Percentiles rank a stretch among this genome's conserved stretches.
These are phyloP conservation scores for Pollenia griseotomentosa DNA, from an alignment of 2,888 invertebrate genomes.

Conservation along the genomic window DNA sequence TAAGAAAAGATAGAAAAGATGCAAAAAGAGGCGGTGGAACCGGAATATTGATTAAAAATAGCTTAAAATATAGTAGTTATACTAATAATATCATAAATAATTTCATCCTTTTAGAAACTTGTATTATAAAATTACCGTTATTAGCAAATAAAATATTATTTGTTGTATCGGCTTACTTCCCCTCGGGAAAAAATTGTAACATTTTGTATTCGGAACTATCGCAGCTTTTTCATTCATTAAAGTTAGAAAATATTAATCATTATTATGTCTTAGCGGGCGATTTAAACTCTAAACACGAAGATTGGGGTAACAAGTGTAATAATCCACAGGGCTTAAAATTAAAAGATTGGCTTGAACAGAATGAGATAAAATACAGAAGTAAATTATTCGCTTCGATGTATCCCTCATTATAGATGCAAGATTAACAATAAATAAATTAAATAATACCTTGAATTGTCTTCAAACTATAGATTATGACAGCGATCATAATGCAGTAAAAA, in stretches of 20 bases:
- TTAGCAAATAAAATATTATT: neutral
- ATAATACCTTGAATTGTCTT: neutral
- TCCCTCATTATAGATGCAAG: slow-evolving; percentile 42
- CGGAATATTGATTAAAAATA: too few species aligned
- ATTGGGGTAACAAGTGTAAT: slow-evolving; percentile 31
- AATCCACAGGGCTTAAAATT: slow-evolving; percentile 22
- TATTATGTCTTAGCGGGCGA: slow-evolving; percentile 28
- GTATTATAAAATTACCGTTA: neutral
- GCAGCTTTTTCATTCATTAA: neutral
- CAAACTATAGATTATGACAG: too few species aligned
- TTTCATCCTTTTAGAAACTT: neutral
- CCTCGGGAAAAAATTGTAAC: neutral
- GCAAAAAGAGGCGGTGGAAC: too few species aligned
- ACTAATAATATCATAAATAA: slow-evolving; percentile 6
- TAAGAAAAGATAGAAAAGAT: too few species aligned
- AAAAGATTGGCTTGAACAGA: slow-evolving; percentile 4
- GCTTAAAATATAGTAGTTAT: neutral
- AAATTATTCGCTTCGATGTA: slow-evolving; percentile 9
- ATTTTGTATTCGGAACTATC: neutral
- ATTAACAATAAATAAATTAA: slow-evolving; percentile 21
- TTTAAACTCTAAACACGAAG: slow-evolving; percentile 17
- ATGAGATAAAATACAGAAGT: slow-evolving; percentile 18
- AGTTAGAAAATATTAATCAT: neutral
- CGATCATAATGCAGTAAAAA: too few species aligned
- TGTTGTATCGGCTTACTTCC: neutral